phyloP scores from a whole-genome alignment of 2,888 invertebrate genomes.

The Eupithecia vulgata region DNA sequence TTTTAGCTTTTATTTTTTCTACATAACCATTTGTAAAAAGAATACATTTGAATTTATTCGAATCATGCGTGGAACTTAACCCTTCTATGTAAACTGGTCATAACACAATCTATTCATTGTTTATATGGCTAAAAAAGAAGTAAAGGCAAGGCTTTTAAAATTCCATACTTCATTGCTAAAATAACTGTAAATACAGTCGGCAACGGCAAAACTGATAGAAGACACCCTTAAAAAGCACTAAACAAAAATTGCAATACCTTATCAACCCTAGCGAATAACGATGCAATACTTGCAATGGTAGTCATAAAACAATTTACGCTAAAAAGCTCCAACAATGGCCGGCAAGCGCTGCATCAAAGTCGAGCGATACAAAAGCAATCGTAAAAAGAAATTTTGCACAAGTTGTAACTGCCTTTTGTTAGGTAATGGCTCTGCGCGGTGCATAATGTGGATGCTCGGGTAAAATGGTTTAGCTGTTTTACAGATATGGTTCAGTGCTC shows the following conservation, averaged over 20 bases:
- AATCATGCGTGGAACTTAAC: not conserved
- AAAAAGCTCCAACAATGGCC: constrained; percentile 59
- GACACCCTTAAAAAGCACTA: constrained; percentile 2
- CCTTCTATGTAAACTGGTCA: not conserved
- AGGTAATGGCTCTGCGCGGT: not conserved
- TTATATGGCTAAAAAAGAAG: not conserved
- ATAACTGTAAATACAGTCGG: constrained; percentile 8
- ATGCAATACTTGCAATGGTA: constrained; percentile 7
- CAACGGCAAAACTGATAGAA: not conserved
- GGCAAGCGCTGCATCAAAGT: constrained; percentile 37
- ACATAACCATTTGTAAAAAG: not conserved
- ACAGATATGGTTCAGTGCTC: not conserved
- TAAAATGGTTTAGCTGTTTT: not conserved
- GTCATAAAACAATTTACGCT: constrained; percentile 61
- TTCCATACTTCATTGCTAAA: not conserved
- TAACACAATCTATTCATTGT: not conserved
- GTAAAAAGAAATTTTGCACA: constrained; percentile 81
- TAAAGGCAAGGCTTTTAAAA: not conserved
- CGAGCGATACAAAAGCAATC: constrained; percentile 62
- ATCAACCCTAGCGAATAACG: constrained; percentile 27
- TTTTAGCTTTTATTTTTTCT: not conserved
- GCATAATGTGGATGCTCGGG: constrained; percentile 1
- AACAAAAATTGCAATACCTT: constrained; percentile 15
- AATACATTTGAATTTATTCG: not conserved
- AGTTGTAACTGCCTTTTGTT: constrained; percentile 41